Evolutionary conservation across 1,140 invertebrate species (phyloP).

Genomic region (Alviniconcha marisindica): DNA sequence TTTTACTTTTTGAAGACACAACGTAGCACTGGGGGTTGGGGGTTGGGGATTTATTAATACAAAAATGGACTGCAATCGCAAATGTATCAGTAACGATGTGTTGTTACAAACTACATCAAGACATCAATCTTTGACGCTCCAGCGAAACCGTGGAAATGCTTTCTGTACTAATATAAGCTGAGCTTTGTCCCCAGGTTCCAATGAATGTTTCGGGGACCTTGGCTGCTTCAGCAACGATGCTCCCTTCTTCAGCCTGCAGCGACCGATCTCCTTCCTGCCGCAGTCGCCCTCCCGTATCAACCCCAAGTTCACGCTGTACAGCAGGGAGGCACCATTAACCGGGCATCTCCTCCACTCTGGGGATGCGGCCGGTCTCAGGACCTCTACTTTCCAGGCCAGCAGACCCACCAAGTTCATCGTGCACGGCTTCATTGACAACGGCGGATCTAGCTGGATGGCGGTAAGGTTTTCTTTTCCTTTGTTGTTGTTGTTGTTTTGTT

Average conservation of each 20-base stretch:
- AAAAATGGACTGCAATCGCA: too few species aligned
- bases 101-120: too few species aligned
- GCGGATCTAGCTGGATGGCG: conserved; percentile 86
- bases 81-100: too few species aligned
- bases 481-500: too few species aligned
- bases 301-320: conserved; percentile 81
- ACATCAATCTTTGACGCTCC: too few species aligned
- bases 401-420: conserved; percentile 86
- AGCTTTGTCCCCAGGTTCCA: too few species aligned
- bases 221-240: conserved; percentile 95
- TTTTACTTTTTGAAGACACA: too few species aligned
- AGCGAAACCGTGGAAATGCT: too few species aligned
- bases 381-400: conserved; percentile 51
- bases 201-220: conserved; percentile 90
- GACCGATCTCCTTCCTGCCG: conserved; percentile 87
- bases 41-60: too few species aligned
- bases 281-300: conserved; percentile 87
- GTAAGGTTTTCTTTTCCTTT: too few species aligned
- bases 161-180: too few species aligned
- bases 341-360: conserved; percentile 65
- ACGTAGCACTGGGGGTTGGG: too few species aligned
- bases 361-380: conserved; percentile 75
- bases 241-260: conserved; percentile 86
- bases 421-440: conserved; percentile 95
- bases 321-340: conserved; percentile 53